A percentile compares a stretch with the other conserved stretches of the same genome.
Conservation (phyloP, 2,888 invertebrate genomes). For the Herminia tarsipennalis region DNA sequence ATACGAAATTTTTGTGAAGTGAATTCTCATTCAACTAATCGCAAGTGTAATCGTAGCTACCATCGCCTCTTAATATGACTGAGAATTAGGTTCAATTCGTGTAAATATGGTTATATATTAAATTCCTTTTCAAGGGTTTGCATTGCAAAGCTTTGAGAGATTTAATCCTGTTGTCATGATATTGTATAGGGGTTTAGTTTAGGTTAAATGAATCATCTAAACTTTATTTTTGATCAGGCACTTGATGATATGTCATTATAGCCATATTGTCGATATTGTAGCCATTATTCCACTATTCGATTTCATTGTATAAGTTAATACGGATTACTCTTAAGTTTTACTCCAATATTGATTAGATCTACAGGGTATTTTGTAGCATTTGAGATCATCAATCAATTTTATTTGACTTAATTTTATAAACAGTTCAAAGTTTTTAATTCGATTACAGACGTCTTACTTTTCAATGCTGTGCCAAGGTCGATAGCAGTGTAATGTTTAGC, state of each 20-base stretch:
- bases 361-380: conserved; percentile 69
- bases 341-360: conserved; percentile 52
- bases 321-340: conserved; percentile 30
- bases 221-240: conserved; percentile 32
- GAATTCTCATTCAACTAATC: conserved; percentile 25
- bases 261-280: conserved; percentile 26
- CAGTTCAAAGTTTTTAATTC: conserved; percentile 28
- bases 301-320: conserved; percentile 31
- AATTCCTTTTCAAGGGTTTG: conserved; percentile 56
- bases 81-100: conserved; percentile 82
- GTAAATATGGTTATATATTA: conserved; percentile 69
- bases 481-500: conserved; percentile 36
- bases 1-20: conserved; percentile 36
- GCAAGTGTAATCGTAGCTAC: conserved; percentile 36
- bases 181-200: conserved; percentile 41
- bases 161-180: conserved; percentile 47
- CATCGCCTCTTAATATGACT: conserved; percentile 76
- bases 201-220: conserved; percentile 32
- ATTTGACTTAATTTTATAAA: conserved; percentile 24
- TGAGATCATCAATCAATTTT: conserved; percentile 28
- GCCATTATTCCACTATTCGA: conserved; percentile 28
- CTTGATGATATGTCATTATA: conserved; percentile 31
- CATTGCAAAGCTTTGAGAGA: conserved; percentile 52
- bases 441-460: conserved; percentile 25
- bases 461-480: conserved; percentile 46